These are phyloP conservation scores for Oenanthe melanoleuca DNA, from an alignment of 2,113 vertebrate genomes.

Conservation along the genomic window DNA sequence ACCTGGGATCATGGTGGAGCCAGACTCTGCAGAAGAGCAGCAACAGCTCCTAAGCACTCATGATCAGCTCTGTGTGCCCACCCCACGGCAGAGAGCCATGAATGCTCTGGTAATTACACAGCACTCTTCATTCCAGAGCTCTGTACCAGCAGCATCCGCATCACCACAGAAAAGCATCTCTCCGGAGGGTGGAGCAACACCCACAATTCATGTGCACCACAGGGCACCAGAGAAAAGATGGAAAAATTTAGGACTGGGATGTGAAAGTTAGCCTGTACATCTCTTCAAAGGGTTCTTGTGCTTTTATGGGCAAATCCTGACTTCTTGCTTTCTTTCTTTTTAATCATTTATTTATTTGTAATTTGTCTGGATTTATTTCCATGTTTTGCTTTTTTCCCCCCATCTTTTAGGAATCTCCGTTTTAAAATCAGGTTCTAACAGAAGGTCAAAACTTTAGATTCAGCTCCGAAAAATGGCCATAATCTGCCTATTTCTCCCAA, in stretches of 20 bases:
- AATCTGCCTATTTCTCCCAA: neutral
- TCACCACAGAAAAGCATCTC: slow-evolving; percentile 13
- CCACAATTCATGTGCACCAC: neutral
- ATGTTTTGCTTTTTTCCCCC: neutral
- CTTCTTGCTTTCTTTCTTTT: fast-evolving
- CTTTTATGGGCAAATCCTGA: neutral
- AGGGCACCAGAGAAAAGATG: neutral
- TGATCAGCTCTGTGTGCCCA: neutral
- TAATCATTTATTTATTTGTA: neutral
- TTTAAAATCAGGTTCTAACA: neutral
- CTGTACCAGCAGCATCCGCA: neutral
- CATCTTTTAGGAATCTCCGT: neutral
- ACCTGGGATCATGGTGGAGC: neutral
- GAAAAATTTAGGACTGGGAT: neutral
- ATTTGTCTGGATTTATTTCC: neutral
- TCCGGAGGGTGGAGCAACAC: neutral
- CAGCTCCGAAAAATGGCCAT: neutral
- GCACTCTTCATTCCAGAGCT: neutral
- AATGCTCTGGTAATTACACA: neutral
- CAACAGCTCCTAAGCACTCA: fast-evolving
- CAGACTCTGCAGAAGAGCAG: neutral
- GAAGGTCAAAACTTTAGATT: neutral
- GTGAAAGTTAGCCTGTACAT: neutral
- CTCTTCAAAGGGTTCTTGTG: neutral
- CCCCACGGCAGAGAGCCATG: neutral